These are phyloP conservation scores for Cloeon dipterum DNA, from an alignment of 2,888 invertebrate species.

Conservation along the genomic window DNA sequence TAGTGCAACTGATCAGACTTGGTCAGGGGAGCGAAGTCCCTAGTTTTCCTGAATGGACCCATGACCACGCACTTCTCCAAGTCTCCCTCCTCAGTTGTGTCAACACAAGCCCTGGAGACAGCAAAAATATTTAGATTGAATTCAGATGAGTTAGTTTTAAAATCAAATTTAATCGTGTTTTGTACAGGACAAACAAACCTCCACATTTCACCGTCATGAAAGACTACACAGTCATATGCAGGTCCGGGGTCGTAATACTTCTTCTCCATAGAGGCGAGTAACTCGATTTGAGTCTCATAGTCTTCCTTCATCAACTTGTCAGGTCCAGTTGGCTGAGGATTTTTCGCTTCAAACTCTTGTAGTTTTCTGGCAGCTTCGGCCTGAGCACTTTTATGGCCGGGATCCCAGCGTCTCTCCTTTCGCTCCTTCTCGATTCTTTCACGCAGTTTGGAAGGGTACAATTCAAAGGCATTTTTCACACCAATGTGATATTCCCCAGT, in stretches of 20 bases:
- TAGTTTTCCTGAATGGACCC: slow-evolving; percentile 58
- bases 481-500: slow-evolving; percentile 70
- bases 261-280: slow-evolving; percentile 62
- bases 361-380: slow-evolving; percentile 57
- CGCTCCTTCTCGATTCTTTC: slow-evolving; percentile 61
- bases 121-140: no score
- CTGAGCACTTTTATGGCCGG: slow-evolving; percentile 48
- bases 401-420: slow-evolving; percentile 68
- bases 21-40: slow-evolving; percentile 54
- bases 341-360: slow-evolving; percentile 48
- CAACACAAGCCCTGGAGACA: slow-evolving; percentile 46
- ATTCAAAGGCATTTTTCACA: slow-evolving; percentile 56
- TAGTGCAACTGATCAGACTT: slow-evolving; percentile 62
- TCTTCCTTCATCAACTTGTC: slow-evolving; percentile 78
- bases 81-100: slow-evolving; percentile 63
- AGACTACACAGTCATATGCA: slow-evolving; percentile 81
- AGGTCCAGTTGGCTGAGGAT: slow-evolving; percentile 24
- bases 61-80: slow-evolving; percentile 51
- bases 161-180: background rate
- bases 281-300: slow-evolving; percentile 62
- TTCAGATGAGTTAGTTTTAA: no score
- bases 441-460: slow-evolving; percentile 65
- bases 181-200: slow-evolving; percentile 23
- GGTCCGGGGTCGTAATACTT: slow-evolving; percentile 72
- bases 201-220: slow-evolving; percentile 82